Conservation (phyloP, 2,113 vertebrate genomes). For the Trematomus loennbergii region DNA sequence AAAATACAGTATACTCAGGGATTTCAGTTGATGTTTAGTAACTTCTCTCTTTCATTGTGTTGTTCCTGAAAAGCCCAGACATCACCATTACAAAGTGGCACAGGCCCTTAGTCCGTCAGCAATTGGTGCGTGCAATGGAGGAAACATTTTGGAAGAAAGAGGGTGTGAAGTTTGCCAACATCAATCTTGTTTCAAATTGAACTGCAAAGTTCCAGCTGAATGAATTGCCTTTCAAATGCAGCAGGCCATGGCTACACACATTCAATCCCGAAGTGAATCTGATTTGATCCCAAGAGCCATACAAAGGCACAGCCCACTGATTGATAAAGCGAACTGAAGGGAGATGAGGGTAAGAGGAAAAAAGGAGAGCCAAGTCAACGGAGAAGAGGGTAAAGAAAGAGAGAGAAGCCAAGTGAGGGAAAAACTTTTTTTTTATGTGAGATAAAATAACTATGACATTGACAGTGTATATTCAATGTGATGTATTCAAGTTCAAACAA, state of each 20-base stretch:
- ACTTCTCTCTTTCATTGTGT: conserved; percentile 19
- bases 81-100: conserved; percentile 77
- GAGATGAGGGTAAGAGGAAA: conserved; percentile 60
- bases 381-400: conserved; percentile 52
- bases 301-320: conserved; percentile 83
- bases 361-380: conserved; percentile 64
- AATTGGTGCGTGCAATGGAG: conserved; percentile 70
- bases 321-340: conserved; percentile 81
- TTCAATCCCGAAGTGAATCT: conserved; percentile 77
- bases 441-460: conserved; percentile 63
- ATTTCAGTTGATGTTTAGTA: conserved; percentile 31
- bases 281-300: conserved; percentile 77
- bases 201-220: conserved; percentile 75
- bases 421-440: conserved; percentile 45
- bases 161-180: conserved; percentile 74
- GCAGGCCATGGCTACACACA: conserved; percentile 73
- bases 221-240: conserved; percentile 81
- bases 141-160: conserved; percentile 78
- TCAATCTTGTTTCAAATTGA: conserved; percentile 79
- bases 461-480: conserved; percentile 49
- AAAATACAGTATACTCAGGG: neutral
- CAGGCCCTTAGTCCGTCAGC: conserved; percentile 75
- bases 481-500: conserved; percentile 40
- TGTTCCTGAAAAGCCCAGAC: conserved; percentile 61
- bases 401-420: conserved; percentile 26